phyloP scores from a whole-genome alignment of 2,113 vertebrate genomes.

The Serilophus lunatus region DNA sequence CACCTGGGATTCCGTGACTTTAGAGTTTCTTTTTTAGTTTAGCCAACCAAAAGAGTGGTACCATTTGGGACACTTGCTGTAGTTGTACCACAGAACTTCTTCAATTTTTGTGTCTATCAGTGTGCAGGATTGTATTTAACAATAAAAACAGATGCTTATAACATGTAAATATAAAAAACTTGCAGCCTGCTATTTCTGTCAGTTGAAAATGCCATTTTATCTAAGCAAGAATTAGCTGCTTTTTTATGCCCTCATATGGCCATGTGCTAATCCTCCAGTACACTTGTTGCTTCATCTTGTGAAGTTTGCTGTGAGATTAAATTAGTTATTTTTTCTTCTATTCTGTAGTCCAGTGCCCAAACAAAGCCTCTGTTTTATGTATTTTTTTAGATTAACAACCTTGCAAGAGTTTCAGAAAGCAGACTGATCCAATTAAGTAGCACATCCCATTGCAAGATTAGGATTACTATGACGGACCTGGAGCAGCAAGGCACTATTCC shows the following conservation, averaged over 20 bases:
- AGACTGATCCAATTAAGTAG: not conserved
- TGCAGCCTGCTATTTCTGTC: not conserved
- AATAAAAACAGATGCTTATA: not conserved
- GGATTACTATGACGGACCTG: not conserved
- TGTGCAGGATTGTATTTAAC: not conserved
- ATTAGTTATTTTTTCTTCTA: not conserved
- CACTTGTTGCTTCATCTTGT: not conserved
- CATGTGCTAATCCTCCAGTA: not conserved
- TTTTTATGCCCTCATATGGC: not conserved
- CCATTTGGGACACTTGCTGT: not conserved
- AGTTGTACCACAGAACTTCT: not conserved
- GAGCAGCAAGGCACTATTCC: not conserved
- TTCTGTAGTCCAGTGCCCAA: not conserved
- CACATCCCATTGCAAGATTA: slow-evolving; percentile 6
- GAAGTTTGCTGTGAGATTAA: not conserved
- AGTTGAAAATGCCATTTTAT: not conserved
- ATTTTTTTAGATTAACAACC: not conserved
- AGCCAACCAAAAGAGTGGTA: not conserved
- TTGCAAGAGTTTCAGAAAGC: not conserved
- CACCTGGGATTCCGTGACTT: not conserved
- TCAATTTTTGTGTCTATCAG: not conserved
- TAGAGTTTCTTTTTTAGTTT: not conserved
- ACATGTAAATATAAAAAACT: not conserved
- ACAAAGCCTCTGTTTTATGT: not conserved
- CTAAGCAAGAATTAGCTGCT: not conserved